phyloP scores from a whole-genome alignment of 2,888 invertebrate species.

The Caenorhabditis sp. region DNA sequence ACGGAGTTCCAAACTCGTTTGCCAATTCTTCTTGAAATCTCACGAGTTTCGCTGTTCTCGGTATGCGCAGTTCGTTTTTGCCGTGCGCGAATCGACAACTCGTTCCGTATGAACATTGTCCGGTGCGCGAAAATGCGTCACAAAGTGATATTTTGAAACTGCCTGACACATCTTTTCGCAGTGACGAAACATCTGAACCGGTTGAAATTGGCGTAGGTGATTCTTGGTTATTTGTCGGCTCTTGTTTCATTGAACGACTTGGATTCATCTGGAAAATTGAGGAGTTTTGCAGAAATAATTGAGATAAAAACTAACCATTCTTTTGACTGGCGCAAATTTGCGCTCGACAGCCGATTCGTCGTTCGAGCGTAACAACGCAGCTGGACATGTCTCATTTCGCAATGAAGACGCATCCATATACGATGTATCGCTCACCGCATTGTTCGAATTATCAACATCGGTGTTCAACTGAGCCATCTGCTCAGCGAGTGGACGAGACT shows the following conservation, averaged over 20 bases:
- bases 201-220: not conserved
- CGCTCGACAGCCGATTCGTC: not conserved
- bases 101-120: not conserved
- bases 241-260: not conserved
- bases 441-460: not conserved
- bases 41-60: not conserved
- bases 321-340: not conserved
- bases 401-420: not conserved
- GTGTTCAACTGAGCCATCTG: not conserved
- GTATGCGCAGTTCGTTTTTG: not conserved
- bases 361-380: not conserved
- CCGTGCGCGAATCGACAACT: not conserved
- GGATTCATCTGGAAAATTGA: not conserved
- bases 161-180: not conserved
- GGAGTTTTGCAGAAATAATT: not conserved
- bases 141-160: not conserved
- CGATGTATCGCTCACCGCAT: not conserved
- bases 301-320: not conserved
- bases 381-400: not conserved
- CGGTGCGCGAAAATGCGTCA: not conserved
- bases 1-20: too few species aligned
- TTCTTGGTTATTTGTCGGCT: not conserved
- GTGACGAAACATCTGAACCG: too few species aligned
- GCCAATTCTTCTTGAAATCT: not conserved
- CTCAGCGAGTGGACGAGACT: not conserved